These are phyloP conservation scores for Pegoplata infirma DNA, from an alignment of 2,888 invertebrate genomes.

Conservation along the genomic window DNA sequence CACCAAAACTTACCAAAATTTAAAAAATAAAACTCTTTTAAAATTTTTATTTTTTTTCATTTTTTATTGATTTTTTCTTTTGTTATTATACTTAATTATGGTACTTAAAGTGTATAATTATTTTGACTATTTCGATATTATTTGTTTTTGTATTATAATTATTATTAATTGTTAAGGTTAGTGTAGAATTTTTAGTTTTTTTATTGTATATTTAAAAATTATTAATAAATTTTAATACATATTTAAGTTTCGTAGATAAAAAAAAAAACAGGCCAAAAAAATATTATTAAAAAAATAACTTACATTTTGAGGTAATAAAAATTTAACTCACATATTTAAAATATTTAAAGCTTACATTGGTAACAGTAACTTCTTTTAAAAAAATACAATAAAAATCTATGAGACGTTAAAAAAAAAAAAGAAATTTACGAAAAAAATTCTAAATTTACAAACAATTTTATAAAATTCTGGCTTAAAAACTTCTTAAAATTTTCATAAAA, in stretches of 20 bases:
- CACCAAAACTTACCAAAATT: too few species aligned
- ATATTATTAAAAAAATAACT: conserved; percentile 63
- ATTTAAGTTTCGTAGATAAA: conserved; percentile 29
- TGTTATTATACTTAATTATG: conserved; percentile 30
- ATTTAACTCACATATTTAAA: conserved; percentile 58
- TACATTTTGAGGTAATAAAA: conserved; percentile 68
- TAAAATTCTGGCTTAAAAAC: neutral
- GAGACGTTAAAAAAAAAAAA: neutral
- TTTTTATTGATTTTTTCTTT: conserved; percentile 27
- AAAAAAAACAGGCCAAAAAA: conserved; percentile 40
- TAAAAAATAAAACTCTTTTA: conserved; percentile 10
- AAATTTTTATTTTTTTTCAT: conserved; percentile 31
- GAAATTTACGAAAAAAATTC: too few species aligned
- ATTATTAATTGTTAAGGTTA: conserved; percentile 39
- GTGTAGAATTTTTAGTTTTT: conserved; percentile 37
- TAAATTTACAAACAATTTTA: too few species aligned
- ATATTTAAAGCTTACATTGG: conserved; percentile 60
- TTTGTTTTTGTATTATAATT: conserved; percentile 28
- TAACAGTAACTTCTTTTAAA: conserved; percentile 55
- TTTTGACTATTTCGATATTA: conserved; percentile 63
- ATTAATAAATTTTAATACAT: conserved; percentile 43
- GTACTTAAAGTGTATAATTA: conserved; percentile 36
- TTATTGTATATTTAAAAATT: conserved; percentile 38
- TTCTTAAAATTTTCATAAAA: too few species aligned
- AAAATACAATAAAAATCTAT: conserved; percentile 3